Base-by-base conservation (phyloP, 2,797 vertebrate species). In the Gobionotothen gibberifrons region DNA sequence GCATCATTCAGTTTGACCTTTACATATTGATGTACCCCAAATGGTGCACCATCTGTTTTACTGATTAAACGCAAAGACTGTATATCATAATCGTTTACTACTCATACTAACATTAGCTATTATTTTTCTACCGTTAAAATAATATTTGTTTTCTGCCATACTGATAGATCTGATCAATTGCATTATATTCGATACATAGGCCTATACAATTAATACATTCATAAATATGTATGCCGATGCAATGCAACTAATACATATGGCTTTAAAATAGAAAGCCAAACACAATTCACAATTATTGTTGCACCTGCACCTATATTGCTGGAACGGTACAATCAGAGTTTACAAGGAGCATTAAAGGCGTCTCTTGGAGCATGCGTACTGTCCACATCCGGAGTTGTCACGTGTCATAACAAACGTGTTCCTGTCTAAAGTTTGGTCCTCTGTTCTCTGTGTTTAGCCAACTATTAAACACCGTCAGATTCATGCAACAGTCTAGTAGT, bases 331-430 rank as follows among this genome's bases (percentile, higher is more conserved):
- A 56, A 14, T 0, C 5, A 14, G 3, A n/a, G 7, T 81, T 78
- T 72, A 69, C 82, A 22, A 68, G 29, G 0, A 0, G 0, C 3
- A 0, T 0, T 14, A 53, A 91, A 90, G 1, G 68, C 55, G 48
- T 57, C 62, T 48, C 17, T 22, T 0, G 2, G 76, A 55, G 89
- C 87, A 44, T 94, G 94, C 90, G 93, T 90, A 78, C 1, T 76
- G 21, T 9, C 3, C 3, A 59, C 12, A 61, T 83, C 75, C 58
- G 47, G 58, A 3, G 1, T 17, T 13, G 57, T 92, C 91, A 91
- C 89, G 43, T 93, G 89, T 89, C 81, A 66, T 85, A 93, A 93
- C 88, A 92, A 90, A 81, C 11, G 19, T 58, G 44, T 72, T 59
- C 36, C 22, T 43, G 26, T 4, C 3, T 9, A 1, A 82, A 85